Evolutionary conservation across 2,113 vertebrate genomes (phyloP), one percentile per base, ranked within the genome.

Genomic region (Chascanopsetta lugubris): DNA sequence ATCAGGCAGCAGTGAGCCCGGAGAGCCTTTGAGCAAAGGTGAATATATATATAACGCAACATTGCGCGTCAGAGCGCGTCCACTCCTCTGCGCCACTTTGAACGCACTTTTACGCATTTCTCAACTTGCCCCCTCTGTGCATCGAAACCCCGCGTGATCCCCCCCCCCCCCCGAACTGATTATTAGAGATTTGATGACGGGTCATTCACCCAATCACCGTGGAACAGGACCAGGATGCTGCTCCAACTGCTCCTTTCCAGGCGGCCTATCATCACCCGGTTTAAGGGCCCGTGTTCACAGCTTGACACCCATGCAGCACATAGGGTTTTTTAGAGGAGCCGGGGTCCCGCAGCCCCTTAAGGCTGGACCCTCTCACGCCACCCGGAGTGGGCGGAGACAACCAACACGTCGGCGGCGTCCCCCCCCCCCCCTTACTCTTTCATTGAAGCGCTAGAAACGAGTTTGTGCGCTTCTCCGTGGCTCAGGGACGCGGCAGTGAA

Each of bases 361-460:
- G 61, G 67, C 60, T 59, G 54, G 67, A 73, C 49, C 74, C 74
- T 64, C 87, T 90, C 87, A 90, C 87, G 75, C 89, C 89, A 89
- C 83, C 79, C 62, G 36, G 74, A 76, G 61, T 54, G 83, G 89
- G 89, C 7, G 85, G 83, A 77, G 84, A 48, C 47, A 73, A 32
- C 8, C 34, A 38, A 38, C 34, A 38, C 34, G 15, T 11, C 6
- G 15, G 17, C n/a, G 15, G 34, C 6, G 15, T 42, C n/a, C n/a
- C 38, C n/a, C 7, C n/a, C 15, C n/a, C n/a, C n/a, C 5, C 38
- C 42, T 43, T 29, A 13, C 26, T 2, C 53, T 69, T 66, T 74
- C 65, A 55, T 8, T 68, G 61, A 61, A 73, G 49, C n/a, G 70
- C 38, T 34, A 32, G 40, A 60, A 30, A 26, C 25, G 24, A 30